Evolutionary conservation across 2,113 vertebrate genomes (phyloP), one percentile per base, ranked within the genome.

Genomic region (Excalfactoria chinensis): DNA sequence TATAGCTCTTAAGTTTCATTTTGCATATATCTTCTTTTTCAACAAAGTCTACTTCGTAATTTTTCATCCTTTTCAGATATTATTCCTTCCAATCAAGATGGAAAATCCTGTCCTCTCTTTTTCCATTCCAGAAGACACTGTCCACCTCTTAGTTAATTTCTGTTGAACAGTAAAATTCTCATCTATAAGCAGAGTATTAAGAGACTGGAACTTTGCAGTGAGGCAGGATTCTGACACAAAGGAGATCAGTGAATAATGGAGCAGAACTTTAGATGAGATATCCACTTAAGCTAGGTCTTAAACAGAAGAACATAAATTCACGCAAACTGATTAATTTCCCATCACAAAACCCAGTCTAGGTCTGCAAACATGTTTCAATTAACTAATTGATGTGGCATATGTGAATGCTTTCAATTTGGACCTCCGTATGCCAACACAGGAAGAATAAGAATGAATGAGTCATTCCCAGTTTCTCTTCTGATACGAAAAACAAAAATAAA

Each of bases 11-110:
- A 21, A 43, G 22, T 67, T 59, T 4, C 0, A 28, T 7, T 20
- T 84, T 44, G 25, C 7, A 41, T 67, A 35, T 43, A 1, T 30
- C 1, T 46, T 9, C 1, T 37, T 51, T 74, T 88, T 78, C 67
- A 79, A 30, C 6, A 64, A 69, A 82, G 72, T 58, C 48, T 58
- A 2, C 6, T 12, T 19, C 26, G 40, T 30, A 25, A 41, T 3
- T 32, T 46, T 67, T 48, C 49, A 30, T 4, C 56, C 25, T 55
- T 69, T 78, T 90, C 34, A 84, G 43, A 86, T 84, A 86, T 73
- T 23, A 37, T 22, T 9, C 3, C 67, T 77, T 8, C 3, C 7
- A 23, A 18, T 53, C 0, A 0, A 56, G 19, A 41, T 2, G 2
- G 12, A 66, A 92, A 59, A 64, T 48, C 46, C 41, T 46, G 17